Evolutionary conservation across 2,797 vertebrate genomes (phyloP).

Genomic region (Paguma larvata): DNA sequence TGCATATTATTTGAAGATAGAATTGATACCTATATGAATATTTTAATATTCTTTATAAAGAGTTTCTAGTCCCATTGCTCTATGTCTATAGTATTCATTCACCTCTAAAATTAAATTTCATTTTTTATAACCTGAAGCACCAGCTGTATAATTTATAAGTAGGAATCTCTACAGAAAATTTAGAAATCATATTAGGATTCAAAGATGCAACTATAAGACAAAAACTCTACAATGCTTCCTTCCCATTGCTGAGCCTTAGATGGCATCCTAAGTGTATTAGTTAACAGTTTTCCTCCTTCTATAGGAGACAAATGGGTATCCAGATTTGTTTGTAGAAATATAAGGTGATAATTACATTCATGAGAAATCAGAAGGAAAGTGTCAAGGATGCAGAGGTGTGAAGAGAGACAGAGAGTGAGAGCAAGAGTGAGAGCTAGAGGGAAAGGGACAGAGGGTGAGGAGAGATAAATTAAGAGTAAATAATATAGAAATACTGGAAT

Average conservation of each 20-base stretch:
- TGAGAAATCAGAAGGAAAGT: background rate
- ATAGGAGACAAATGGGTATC: background rate
- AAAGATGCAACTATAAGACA: background rate
- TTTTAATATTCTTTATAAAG: constrained; percentile 5
- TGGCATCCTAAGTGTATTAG: background rate
- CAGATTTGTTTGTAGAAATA: background rate
- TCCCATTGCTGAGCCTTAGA: background rate
- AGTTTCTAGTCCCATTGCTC: background rate
- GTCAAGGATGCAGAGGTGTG: background rate
- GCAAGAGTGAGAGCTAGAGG: background rate
- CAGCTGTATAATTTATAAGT: background rate
- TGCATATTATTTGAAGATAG: background rate
- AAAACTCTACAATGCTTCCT: background rate
- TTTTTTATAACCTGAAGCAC: background rate
- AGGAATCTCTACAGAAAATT: background rate
- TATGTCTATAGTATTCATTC: background rate
- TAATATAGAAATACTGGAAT: background rate
- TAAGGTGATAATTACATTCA: background rate
- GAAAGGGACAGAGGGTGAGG: background rate
- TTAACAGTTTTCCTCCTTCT: background rate
- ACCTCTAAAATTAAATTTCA: constrained; percentile 38
- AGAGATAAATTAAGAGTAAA: background rate
- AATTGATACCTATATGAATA: constrained; percentile 17
- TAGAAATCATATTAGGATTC: background rate
- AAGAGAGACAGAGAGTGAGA: background rate